A percentile compares a stretch with the other conserved stretches of the same genome.
Evolutionary conservation across 2,888 invertebrate species (phyloP).

Genomic region (Watsonalla cultraria): DNA sequence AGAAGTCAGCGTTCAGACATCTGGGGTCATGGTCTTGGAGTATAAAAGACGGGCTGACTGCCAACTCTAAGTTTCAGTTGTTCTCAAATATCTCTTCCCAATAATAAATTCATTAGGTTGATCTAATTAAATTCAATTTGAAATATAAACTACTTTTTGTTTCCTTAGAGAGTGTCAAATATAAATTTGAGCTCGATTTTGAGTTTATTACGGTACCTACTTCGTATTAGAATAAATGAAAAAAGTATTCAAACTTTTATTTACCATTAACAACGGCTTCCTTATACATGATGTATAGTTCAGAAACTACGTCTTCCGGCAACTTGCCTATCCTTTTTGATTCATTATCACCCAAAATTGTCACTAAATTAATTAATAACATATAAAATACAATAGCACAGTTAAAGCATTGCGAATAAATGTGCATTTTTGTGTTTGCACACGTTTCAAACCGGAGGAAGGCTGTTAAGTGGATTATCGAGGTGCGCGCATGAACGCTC

Average conservation of each 20-base stretch:
- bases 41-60: too few relatives aligned
- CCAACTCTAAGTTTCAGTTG: too few relatives aligned
- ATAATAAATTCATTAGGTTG: too few relatives aligned
- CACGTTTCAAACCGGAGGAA: slow-evolving; percentile 9
- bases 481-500: slow-evolving; percentile 35
- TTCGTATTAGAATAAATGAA: too few relatives aligned
- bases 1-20: too few relatives aligned
- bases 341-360: slow-evolving; percentile 9
- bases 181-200: too few relatives aligned
- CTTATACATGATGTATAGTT: slow-evolving; percentile 36
- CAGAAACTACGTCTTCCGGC: slow-evolving; percentile 22
- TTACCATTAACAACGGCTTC: slow-evolving; percentile 36
- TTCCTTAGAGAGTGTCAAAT: too few relatives aligned
- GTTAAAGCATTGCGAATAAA: not conserved
- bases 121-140: too few relatives aligned
- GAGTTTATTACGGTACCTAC: too few relatives aligned
- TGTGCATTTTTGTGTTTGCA: slow-evolving; percentile 9
- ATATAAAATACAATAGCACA: slow-evolving; percentile 4
- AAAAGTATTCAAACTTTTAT: not conserved
- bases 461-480: slow-evolving; percentile 16
- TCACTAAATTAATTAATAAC: slow-evolving; percentile 3
- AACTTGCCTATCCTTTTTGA: slow-evolving; percentile 5
- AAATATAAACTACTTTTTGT: too few relatives aligned
- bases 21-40: too few relatives aligned
- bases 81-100: too few relatives aligned